A percentile compares a stretch with the other conserved stretches of the same genome.
phyloP scores from a whole-genome alignment of 2,113 vertebrate genomes.

The Tenebrosternarchus preto region DNA sequence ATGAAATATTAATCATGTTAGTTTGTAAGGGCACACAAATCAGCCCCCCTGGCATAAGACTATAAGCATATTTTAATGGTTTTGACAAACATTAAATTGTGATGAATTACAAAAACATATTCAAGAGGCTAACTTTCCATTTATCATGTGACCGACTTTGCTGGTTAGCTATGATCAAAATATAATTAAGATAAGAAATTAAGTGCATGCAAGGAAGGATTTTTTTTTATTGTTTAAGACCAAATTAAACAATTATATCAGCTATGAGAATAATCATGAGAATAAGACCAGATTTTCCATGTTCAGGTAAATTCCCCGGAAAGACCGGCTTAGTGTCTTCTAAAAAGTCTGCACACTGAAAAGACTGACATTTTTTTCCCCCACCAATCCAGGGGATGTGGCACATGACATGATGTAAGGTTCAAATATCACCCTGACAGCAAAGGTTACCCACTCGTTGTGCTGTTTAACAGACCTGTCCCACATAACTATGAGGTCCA shows the following conservation, averaged over 20 bases:
- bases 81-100: not conserved
- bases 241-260: not conserved
- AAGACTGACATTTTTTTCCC: too few relatives aligned
- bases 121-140: not conserved
- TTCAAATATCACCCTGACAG: not conserved
- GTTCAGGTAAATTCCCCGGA: too few relatives aligned
- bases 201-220: too few relatives aligned
- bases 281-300: too few relatives aligned
- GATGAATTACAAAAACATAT: not conserved
- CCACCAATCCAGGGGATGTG: too few relatives aligned
- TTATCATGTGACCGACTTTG: not conserved
- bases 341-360: too few relatives aligned
- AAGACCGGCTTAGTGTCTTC: too few relatives aligned
- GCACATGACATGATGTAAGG: not conserved
- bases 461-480: conserved; percentile 12
- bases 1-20: conserved; percentile 9
- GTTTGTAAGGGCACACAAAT: not conserved
- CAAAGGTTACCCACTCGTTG: not conserved
- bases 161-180: not conserved
- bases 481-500: not conserved
- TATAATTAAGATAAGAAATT: not conserved
- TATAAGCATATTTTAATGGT: not conserved
- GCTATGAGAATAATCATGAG: not conserved
- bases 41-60: not conserved
- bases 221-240: not conserved